Base-by-base conservation (phyloP, 2,113 vertebrate species). In the Haliaeetus leucogaster region DNA sequence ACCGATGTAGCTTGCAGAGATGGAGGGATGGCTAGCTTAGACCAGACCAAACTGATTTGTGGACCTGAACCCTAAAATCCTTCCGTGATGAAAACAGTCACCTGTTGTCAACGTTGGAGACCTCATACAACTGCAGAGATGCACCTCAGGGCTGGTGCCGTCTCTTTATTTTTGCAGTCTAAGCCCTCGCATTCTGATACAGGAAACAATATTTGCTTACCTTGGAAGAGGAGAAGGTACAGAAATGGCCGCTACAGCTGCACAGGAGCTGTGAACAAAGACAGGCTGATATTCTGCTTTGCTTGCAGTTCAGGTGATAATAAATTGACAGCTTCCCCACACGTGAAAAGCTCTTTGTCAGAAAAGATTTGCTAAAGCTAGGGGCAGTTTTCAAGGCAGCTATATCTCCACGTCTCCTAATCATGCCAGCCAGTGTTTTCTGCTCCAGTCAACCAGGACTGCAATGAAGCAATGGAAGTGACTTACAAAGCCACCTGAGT, bases 381-480 rank as follows among this genome's bases (percentile, higher is more conserved):
- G 10, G 26, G 10, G 15, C 15, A 16, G 45, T 10, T 27, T 56
- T 50, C 4, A 1, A 73, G 50, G 50, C 25, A 53, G 87, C 55
- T 62, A 5, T 29, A 30, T 4, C 43, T 47, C 52, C 14, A 22
- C 6, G 0, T 25, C 79, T 79, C 42, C 36, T 14, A 4, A 9
- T 29, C 59, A 10, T 1, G 3, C 42, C 81, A 55, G 36, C 29
- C 38, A 3, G 26, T 10, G 25, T 16, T 45, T 42, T 18, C 43
- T 72, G 20, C 50, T 74, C 22, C 78, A 36, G 53, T 19, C 61
- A 19, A 5, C 15, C 70, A 70, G 86, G 40, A 16, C 38, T 10
- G 72, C 65, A 12, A 1, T 0, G 1, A 70, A 62, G 58, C 3
- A 1, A 15, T 8, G 43, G 43, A 32, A 55, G 40, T 0, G 2